Conservation (phyloP, 2,888 invertebrate genomes). For the Thyatira batis region DNA sequence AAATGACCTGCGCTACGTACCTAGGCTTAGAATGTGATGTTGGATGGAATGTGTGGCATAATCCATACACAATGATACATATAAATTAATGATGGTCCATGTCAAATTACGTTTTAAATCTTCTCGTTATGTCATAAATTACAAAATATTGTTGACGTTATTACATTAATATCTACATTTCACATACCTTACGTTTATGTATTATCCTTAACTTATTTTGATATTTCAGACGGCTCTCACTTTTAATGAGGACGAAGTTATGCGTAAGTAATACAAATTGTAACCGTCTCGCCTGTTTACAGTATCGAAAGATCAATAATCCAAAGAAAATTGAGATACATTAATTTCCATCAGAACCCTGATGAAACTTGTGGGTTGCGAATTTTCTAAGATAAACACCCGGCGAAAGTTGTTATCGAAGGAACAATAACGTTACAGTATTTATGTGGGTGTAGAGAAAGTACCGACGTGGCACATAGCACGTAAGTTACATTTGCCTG, state of each 20-base stretch:
- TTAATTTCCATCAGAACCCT: neutral
- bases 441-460: neutral
- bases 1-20: too few relatives aligned
- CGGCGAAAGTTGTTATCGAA: neutral
- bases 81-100: too few relatives aligned
- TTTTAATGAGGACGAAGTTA: neutral
- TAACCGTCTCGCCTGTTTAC: neutral
- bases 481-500: constrained; percentile 48
- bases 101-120: too few relatives aligned
- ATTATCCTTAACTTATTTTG: too few relatives aligned
- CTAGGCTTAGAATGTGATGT: too few relatives aligned
- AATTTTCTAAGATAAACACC: neutral
- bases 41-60: too few relatives aligned
- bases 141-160: too few relatives aligned
- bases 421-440: neutral
- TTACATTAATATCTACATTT: too few relatives aligned
- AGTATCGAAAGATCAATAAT: constrained; percentile 4
- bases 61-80: too few relatives aligned
- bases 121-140: too few relatives aligned
- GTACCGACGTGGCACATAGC: constrained; percentile 15
- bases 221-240: too few relatives aligned
- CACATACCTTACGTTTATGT: too few relatives aligned
- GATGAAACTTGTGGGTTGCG: neutral
- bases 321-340: neutral
- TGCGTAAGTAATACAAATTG: neutral